Evolutionary conservation across 2,888 invertebrate genomes (phyloP).

Genomic region (Thymelicus lineola): DNA sequence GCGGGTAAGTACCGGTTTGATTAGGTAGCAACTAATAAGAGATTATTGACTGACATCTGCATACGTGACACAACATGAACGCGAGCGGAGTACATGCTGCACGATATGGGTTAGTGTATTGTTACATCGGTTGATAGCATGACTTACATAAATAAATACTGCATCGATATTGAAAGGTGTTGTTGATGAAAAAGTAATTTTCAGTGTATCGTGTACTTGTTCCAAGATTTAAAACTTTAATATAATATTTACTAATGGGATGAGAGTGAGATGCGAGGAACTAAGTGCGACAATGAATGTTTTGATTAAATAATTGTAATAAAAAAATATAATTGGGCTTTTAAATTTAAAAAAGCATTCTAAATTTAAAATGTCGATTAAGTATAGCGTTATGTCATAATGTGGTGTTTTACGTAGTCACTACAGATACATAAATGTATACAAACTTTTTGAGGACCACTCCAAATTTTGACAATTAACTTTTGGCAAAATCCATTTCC

Average conservation of each 20-base stretch:
- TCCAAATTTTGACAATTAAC: not conserved
- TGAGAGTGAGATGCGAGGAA: no score
- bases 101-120: constrained; percentile 24
- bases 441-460: not conserved
- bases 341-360: no score
- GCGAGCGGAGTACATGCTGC: constrained; percentile 12
- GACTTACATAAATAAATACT: constrained; percentile 13
- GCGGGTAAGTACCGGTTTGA: constrained; percentile 41
- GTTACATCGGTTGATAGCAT: constrained; percentile 1
- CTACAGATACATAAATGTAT: not conserved
- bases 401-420: not conserved
- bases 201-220: no score
- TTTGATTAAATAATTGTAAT: no score
- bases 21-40: constrained; percentile 1
- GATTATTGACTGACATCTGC: constrained; percentile 36
- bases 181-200: no score
- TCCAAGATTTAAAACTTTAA: no score
- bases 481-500: no score
- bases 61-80: constrained; percentile 21
- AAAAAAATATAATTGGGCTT: no score
- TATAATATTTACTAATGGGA: no score
- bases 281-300: no score
- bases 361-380: no score
- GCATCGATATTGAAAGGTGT: not conserved
- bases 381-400: not conserved